phyloP scores from a whole-genome alignment of 1,140 invertebrate genomes.

The Bombus waltoni region DNA sequence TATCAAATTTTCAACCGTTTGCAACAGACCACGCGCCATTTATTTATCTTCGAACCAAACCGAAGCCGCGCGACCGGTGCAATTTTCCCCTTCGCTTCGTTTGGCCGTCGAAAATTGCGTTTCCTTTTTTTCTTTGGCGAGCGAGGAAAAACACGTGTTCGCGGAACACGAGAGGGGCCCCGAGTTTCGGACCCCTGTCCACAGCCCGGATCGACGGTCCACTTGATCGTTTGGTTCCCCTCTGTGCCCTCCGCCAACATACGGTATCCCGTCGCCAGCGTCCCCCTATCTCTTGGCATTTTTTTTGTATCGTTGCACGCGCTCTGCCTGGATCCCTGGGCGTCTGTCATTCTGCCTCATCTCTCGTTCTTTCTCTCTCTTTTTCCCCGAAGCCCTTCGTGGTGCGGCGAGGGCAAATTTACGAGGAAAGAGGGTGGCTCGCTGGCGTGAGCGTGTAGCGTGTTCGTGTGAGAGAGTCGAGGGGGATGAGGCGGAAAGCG shows the following conservation, averaged over 20 bases:
- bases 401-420: conserved; percentile 64
- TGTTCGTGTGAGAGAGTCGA: conserved; percentile 22
- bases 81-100: conserved; percentile 2
- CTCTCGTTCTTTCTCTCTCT: conserved; percentile 34
- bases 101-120: background rate
- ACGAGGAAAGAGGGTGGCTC: conserved; percentile 62
- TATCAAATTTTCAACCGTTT: conserved; percentile 16
- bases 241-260: background rate
- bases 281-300: conserved; percentile 38
- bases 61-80: background rate
- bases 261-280: conserved; percentile 24
- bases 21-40: background rate
- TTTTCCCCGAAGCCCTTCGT: conserved; percentile 58
- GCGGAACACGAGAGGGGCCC: background rate
- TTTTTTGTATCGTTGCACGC: conserved; percentile 51
- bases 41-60: conserved; percentile 19
- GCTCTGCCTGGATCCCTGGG: conserved; percentile 42
- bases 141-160: conserved; percentile 36
- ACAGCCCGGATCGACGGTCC: conserved; percentile 11
- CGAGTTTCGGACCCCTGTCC: background rate
- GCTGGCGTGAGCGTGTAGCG: conserved; percentile 18
- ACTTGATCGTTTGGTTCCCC: conserved; percentile 1
- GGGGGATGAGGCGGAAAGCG: conserved; percentile 11
- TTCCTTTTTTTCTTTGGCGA: background rate
- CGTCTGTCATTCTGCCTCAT: conserved; percentile 36